phyloP scores from a whole-genome alignment of 2,797 vertebrate species.

The Myotis planiceps region DNA sequence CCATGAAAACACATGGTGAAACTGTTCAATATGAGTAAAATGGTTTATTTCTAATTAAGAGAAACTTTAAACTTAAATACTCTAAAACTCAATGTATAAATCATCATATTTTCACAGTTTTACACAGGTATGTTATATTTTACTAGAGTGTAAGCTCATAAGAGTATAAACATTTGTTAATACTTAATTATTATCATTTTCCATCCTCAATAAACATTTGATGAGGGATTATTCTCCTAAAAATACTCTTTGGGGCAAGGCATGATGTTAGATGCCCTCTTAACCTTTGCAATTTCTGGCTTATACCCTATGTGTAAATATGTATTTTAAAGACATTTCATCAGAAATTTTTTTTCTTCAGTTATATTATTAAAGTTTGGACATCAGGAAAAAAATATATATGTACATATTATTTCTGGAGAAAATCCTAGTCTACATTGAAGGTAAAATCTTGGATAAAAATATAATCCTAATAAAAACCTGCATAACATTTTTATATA shows the following conservation, averaged over 20 bases:
- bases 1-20: not conserved
- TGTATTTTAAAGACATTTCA: not conserved
- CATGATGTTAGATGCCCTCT: not conserved
- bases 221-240: not conserved
- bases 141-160: not conserved
- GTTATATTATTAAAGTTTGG: not conserved
- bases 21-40: not conserved
- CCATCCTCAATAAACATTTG: not conserved
- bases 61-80: not conserved
- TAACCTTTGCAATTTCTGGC: not conserved
- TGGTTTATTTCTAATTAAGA: constrained; percentile 15
- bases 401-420: not conserved
- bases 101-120: not conserved
- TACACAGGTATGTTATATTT: not conserved
- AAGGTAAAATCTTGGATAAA: constrained; percentile 37
- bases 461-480: constrained; percentile 5
- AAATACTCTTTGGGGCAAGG: not conserved
- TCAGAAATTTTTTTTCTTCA: not conserved
- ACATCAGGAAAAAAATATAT: not conserved
- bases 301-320: not conserved
- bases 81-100: not conserved
- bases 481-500: not conserved
- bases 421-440: not conserved
- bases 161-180: not conserved
- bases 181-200: constrained; percentile 2